These are phyloP conservation scores for Gobionotothen gibberifrons DNA, from an alignment of 2,797 vertebrate genomes.

Conservation along the genomic window DNA sequence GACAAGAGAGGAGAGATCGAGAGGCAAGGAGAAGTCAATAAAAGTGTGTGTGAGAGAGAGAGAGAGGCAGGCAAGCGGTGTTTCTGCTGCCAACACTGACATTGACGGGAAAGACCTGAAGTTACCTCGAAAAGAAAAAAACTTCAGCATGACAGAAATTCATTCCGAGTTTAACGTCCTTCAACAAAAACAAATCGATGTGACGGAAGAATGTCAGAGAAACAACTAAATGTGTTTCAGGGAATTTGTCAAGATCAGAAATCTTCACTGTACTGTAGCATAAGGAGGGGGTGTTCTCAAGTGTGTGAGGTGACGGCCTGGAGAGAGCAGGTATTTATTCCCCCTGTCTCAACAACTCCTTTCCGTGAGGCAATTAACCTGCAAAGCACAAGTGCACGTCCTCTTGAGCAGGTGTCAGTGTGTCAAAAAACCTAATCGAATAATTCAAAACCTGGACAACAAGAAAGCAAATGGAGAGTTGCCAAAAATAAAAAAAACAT, in stretches of 20 bases:
- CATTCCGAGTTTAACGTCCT: slow-evolving; percentile 42
- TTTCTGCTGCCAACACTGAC: slow-evolving; percentile 58
- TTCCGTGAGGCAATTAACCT: slow-evolving; percentile 27
- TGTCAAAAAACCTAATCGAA: slow-evolving; percentile 7
- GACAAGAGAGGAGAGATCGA: slow-evolving; percentile 52
- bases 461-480: slow-evolving; percentile 38
- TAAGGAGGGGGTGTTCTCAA: neutral
- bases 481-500: slow-evolving; percentile 49
- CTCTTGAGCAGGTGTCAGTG: neutral
- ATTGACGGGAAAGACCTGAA: slow-evolving; percentile 52
- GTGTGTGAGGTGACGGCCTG: neutral
- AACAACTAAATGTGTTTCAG: slow-evolving; percentile 20
- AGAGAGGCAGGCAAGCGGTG: slow-evolving; percentile 30
- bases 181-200: slow-evolving; percentile 42
- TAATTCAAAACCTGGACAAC: slow-evolving; percentile 25
- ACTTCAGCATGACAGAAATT: slow-evolving; percentile 38
- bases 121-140: slow-evolving; percentile 41
- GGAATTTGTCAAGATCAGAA: slow-evolving; percentile 59
- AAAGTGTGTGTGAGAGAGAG: slow-evolving; percentile 18
- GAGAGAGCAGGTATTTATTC: neutral
- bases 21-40: slow-evolving; percentile 51
- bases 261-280: slow-evolving; percentile 12
- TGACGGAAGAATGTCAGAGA: slow-evolving; percentile 18
- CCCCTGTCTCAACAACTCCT: slow-evolving; percentile 14
- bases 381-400: slow-evolving; percentile 12